phyloP scores from a whole-genome alignment of 2,797 vertebrate species.

The Hirundo rustica region DNA sequence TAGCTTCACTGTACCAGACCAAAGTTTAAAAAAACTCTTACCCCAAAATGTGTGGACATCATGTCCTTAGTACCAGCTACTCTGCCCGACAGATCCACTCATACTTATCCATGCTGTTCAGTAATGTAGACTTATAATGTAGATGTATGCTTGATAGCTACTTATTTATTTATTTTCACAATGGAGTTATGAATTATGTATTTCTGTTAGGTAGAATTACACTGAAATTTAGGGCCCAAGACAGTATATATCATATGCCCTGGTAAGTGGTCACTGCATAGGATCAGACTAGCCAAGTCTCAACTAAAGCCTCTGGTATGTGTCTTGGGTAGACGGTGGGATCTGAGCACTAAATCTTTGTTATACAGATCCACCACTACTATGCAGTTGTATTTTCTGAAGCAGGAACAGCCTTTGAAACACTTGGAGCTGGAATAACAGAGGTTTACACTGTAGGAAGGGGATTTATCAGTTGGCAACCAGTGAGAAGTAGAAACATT shows the following conservation, averaged over 20 bases:
- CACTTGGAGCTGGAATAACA: not conserved
- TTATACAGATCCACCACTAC: not conserved
- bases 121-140: not conserved
- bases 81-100: not conserved
- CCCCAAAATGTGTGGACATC: not conserved
- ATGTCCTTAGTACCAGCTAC: not conserved
- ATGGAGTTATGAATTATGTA: not conserved
- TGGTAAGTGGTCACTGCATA: rapidly evolving
- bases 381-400: not conserved
- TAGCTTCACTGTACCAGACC: not conserved
- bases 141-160: not conserved
- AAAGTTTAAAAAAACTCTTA: rapidly evolving
- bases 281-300: not conserved
- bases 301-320: not conserved
- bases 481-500: not conserved
- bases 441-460: not conserved
- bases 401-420: not conserved
- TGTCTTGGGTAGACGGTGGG: not conserved
- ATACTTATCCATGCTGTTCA: rapidly evolving
- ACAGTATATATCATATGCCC: rapidly evolving
- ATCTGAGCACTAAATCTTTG: not conserved
- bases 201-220: not conserved
- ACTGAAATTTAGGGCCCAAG: not conserved
- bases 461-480: not conserved
- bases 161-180: not conserved